Base-by-base conservation (phyloP, 1,140 invertebrate genomes). In the Batillaria attramentaria region DNA sequence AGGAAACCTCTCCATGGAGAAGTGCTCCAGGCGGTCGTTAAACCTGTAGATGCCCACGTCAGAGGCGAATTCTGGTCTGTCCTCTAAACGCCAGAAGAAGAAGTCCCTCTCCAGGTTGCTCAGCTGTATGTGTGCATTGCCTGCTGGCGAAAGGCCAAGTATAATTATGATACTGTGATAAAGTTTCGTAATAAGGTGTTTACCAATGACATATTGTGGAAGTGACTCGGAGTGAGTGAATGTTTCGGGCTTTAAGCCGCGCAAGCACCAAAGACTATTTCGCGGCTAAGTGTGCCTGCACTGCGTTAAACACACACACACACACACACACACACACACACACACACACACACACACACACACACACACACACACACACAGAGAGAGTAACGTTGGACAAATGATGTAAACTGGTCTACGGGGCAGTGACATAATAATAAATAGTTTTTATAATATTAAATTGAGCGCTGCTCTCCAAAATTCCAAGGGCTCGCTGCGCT, bases 1-100 rank as follows among this genome's bases (percentile, higher is more conserved):
- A n/a, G n/a, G n/a, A n/a, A 86, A 81, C 41, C 78, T 68, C 16
- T 80, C 73, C 42, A 80, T 54, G 42, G 50, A 60, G 70, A 82
- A 81, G n/a, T 81, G 69, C 54, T 83, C 76, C 33, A 87, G 74
- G n/a, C 66, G 69, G 72, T 87, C 86, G 43, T 84, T 84, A 66
- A 78, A 84, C 35, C 77, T 80, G 60, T 83, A 81, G 18, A 70
- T 70, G 8, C 80, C 82, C 3, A 80, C 70, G 20, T 78, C 66
- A 1, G 83, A 81, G 0, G 82, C 83, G 68, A 84, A 85, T 68
- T 87, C 84, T 2, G 81, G 81, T n/a, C 79, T 72, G 43, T 84
- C 81, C 18, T 81, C 72, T 43, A 86, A 65, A 28, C 86, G 46
- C 86, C 86, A 87, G 33, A 66, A 39, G 79, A 79, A 86, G 39